Conservation (phyloP, 1,140 invertebrate species). For the Hyles vespertilio region DNA sequence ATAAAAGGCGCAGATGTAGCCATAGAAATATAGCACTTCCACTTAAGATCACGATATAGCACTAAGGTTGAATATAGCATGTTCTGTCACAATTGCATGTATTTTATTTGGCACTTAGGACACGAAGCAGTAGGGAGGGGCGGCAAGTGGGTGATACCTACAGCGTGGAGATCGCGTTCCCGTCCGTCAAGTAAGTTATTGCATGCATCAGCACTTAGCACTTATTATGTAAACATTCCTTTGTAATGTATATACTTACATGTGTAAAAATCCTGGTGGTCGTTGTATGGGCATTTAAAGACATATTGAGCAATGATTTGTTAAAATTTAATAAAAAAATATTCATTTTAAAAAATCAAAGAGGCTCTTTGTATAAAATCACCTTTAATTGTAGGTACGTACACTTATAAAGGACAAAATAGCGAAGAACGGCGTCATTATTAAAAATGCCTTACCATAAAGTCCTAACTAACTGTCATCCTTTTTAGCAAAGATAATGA, state of each 20-base stretch:
- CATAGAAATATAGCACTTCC: no score
- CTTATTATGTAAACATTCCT: conserved; percentile 11
- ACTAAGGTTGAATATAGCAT: conserved; percentile 35
- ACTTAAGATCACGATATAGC: background rate
- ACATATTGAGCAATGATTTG: no score
- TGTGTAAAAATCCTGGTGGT: background rate
- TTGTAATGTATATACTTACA: background rate
- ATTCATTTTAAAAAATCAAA: no score
- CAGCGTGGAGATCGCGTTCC: conserved; percentile 92
- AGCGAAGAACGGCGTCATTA: no score
- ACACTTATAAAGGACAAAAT: no score
- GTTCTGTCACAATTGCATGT: conserved; percentile 71
- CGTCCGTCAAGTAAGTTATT: conserved; percentile 92
- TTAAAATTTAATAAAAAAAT: no score
- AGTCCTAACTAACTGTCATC: no score
- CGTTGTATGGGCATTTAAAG: no score
- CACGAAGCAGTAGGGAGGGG: conserved; percentile 78
- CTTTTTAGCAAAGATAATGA: background rate
- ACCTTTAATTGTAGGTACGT: no score
- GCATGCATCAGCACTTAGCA: conserved; percentile 43
- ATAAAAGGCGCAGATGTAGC: no score
- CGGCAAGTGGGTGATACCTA: conserved; percentile 87
- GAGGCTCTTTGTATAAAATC: no score
- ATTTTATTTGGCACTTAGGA: conserved; percentile 71
- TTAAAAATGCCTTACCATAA: no score